A percentile compares a stretch with the other conserved stretches of the same genome.
These are phyloP conservation scores for Dicrurus megarhynchus DNA, from an alignment of 2,113 vertebrate genomes.

Conservation along the genomic window DNA sequence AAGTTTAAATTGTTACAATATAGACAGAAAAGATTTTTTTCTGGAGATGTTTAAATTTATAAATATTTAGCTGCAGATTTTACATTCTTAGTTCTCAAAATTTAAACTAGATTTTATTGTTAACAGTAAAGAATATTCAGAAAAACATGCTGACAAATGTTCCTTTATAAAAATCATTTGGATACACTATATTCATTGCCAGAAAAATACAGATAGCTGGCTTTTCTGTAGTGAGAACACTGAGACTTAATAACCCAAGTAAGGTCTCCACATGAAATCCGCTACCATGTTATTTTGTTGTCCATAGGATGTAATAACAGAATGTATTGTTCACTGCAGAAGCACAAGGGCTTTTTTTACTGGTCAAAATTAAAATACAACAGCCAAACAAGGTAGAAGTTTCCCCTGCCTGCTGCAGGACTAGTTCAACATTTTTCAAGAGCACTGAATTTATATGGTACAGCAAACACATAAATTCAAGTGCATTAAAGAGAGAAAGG, in stretches of 20 bases:
- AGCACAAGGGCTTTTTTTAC: background rate
- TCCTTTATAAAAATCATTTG: conserved; percentile 12
- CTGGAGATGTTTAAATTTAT: background rate
- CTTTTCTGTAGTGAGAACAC: conserved; percentile 47
- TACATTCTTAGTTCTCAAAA: background rate
- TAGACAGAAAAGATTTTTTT: background rate
- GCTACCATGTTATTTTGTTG: conserved; percentile 56
- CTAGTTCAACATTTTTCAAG: background rate
- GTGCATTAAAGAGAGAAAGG: conserved; percentile 14
- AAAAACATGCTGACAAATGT: background rate
- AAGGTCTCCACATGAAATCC: conserved; percentile 18
- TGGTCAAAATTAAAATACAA: conserved; percentile 36
- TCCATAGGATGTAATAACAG: conserved; percentile 42
- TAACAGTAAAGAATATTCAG: background rate
- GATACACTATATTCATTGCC: conserved; percentile 19
- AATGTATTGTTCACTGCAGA: conserved; percentile 23
- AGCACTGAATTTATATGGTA: background rate
- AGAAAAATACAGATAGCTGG: conserved; percentile 46
- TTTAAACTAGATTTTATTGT: background rate
- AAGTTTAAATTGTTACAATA: background rate
- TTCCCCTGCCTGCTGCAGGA: background rate
- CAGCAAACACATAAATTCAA: conserved; percentile 4
- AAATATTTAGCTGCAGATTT: background rate
- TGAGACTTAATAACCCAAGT: conserved; percentile 55
- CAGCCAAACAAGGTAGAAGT: background rate